phyloP scores from a whole-genome alignment of 2,888 invertebrate genomes.

The Ceramica pisi region DNA sequence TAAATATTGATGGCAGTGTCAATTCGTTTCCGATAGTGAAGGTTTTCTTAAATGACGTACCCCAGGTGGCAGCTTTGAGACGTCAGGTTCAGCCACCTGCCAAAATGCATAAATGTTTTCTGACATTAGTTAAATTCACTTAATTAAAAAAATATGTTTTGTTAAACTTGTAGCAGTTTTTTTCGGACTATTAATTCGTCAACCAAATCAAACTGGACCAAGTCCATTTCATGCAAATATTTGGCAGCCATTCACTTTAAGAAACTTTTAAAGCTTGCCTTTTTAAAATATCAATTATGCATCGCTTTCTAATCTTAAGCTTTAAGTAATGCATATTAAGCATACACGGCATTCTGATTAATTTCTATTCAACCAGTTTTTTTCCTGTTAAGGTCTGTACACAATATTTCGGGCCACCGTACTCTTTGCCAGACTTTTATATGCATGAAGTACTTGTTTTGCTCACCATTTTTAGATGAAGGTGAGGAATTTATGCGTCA shows the following conservation, averaged over 20 bases:
- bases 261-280: background rate
- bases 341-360: slow-evolving; percentile 14
- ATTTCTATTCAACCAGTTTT: slow-evolving; percentile 14
- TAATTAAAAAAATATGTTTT: too few relatives aligned
- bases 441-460: slow-evolving; percentile 36
- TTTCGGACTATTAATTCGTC: too few relatives aligned
- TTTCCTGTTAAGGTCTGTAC: slow-evolving; percentile 12
- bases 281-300: slow-evolving; percentile 8
- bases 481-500: slow-evolving; percentile 1
- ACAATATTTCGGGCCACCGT: background rate
- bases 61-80: too few relatives aligned
- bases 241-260: too few relatives aligned
- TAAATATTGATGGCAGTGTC: background rate
- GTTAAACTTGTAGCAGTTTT: too few relatives aligned
- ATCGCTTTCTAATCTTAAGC: slow-evolving; percentile 45
- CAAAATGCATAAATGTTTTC: too few relatives aligned
- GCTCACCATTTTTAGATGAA: slow-evolving; percentile 6
- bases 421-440: slow-evolving; percentile 7
- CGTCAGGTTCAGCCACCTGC: too few relatives aligned
- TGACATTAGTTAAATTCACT: too few relatives aligned
- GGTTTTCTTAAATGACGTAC: background rate
- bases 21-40: background rate
- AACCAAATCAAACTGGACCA: too few relatives aligned
- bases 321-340: slow-evolving; percentile 33
- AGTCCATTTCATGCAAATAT: too few relatives aligned